Conservation (phyloP, 2,888 invertebrate genomes). For the Cryptocephalus moraei region DNA sequence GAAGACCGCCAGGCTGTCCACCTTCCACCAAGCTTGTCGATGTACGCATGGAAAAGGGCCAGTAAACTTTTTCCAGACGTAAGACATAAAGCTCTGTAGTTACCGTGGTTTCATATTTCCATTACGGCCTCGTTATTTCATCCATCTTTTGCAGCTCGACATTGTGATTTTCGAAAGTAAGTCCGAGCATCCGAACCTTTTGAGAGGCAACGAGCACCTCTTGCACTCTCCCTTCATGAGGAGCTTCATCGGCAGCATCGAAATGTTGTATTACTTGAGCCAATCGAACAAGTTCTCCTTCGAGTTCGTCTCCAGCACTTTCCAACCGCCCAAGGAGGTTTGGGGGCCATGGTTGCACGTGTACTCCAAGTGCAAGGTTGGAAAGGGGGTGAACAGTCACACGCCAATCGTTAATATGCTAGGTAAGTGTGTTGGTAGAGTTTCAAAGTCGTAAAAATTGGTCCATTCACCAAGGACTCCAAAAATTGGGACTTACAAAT, state of each 20-base stretch:
- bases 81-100: slow-evolving; percentile 7
- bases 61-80: slow-evolving; percentile 22
- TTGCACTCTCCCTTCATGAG: slow-evolving; percentile 35
- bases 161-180: slow-evolving; percentile 21
- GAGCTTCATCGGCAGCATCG: slow-evolving; percentile 33
- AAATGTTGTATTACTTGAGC: slow-evolving; percentile 35
- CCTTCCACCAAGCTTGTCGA: slow-evolving; percentile 17
- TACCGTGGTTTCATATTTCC: too few species aligned
- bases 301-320: slow-evolving; percentile 27
- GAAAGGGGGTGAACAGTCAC: slow-evolving; percentile 20
- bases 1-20: slow-evolving; percentile 18
- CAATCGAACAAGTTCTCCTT: slow-evolving; percentile 28
- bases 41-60: slow-evolving; percentile 27
- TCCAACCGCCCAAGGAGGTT: slow-evolving; percentile 25
- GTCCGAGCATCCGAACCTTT: slow-evolving; percentile 29
- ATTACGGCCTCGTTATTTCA: too few species aligned
- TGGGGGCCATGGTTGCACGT: slow-evolving; percentile 42
- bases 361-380: slow-evolving; percentile 36
- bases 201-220: slow-evolving; percentile 33
- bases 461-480: too few species aligned
- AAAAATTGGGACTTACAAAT: too few species aligned
- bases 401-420: slow-evolving; percentile 28
- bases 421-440: slow-evolving; percentile 9
- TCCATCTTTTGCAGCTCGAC: not conserved
- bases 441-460: too few species aligned